Percentiles rank a stretch among this genome's conserved stretches.
These are phyloP conservation scores for Apostichopus parvimensis DNA, from an alignment of 35 echinoderm and acorn worm species.

Conservation along the genomic window DNA sequence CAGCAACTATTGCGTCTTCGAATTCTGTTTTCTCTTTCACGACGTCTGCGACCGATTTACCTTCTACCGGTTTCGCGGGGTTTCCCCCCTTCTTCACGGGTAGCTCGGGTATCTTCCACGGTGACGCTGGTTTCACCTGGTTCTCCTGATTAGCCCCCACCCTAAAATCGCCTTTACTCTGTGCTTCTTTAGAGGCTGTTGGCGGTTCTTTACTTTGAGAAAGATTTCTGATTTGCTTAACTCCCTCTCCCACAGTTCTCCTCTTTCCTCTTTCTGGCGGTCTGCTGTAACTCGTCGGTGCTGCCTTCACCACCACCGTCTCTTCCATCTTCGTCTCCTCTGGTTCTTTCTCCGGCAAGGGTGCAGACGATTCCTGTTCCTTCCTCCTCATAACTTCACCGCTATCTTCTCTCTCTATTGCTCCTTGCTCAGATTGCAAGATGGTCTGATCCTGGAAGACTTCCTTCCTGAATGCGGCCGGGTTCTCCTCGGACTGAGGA, in stretches of 20 bases:
- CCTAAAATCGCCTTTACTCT: background rate
- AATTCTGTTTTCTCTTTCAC: too few species aligned
- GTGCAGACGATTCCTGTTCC: background rate
- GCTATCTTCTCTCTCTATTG: background rate
- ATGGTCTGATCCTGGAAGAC: background rate
- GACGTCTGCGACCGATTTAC: background rate
- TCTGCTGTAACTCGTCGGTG: background rate
- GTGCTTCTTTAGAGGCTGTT: background rate
- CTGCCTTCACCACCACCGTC: background rate
- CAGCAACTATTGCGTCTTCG: background rate
- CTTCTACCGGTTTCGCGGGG: background rate
- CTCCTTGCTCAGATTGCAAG: background rate
- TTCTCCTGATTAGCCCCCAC: background rate
- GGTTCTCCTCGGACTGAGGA: background rate
- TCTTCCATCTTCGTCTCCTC: background rate
- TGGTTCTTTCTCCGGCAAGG: background rate
- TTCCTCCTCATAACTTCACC: background rate
- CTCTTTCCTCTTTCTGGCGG: slow-evolving; percentile 40
- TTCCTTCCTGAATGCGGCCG: background rate
- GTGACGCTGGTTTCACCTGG: slow-evolving; percentile 31
- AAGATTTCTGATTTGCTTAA: slow-evolving; percentile 31
- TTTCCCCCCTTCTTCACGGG: slow-evolving; percentile 3
- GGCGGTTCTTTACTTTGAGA: slow-evolving; percentile 31
- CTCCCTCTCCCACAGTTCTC: background rate
- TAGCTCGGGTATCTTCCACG: slow-evolving; percentile 36